phyloP scores from a whole-genome alignment of 2,797 vertebrate species.

The Gephyroberyx darwinii region DNA sequence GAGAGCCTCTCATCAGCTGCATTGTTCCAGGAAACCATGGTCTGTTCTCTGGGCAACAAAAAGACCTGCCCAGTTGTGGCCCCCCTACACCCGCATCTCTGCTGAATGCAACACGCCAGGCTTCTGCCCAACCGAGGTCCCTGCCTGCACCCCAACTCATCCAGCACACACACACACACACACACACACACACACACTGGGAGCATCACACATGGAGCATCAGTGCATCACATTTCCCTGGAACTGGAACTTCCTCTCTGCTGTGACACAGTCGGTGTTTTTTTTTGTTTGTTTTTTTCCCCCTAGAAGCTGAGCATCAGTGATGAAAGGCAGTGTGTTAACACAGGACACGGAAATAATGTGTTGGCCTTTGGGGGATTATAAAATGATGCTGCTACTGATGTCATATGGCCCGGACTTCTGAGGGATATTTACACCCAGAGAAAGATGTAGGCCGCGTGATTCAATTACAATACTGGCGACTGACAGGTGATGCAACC shows the following conservation, averaged over 20 bases:
- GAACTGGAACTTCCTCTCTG: slow-evolving; percentile 37
- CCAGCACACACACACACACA: slow-evolving; percentile 23
- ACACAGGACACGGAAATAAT: slow-evolving; percentile 62
- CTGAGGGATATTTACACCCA: slow-evolving; percentile 45
- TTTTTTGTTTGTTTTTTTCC: slow-evolving; percentile 42
- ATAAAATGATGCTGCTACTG: slow-evolving; percentile 68
- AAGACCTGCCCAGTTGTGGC: slow-evolving; percentile 67
- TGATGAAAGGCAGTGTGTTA: slow-evolving; percentile 65
- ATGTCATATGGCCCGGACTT: slow-evolving; percentile 68
- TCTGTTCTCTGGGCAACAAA: slow-evolving; percentile 81
- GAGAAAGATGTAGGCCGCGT: slow-evolving; percentile 52
- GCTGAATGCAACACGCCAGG: slow-evolving; percentile 58
- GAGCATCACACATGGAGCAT: slow-evolving; percentile 48
- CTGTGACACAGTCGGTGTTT: slow-evolving; percentile 28
- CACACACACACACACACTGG: neutral
- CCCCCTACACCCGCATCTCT: slow-evolving; percentile 61
- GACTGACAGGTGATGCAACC: slow-evolving; percentile 70
- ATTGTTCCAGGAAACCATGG: slow-evolving; percentile 88
- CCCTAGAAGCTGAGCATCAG: slow-evolving; percentile 49
- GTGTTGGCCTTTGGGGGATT: slow-evolving; percentile 46
- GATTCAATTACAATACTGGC: slow-evolving; percentile 55
- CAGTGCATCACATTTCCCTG: slow-evolving; percentile 52
- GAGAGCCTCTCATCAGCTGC: slow-evolving; percentile 86
- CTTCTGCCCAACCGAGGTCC: slow-evolving; percentile 47
- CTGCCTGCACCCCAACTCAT: slow-evolving; percentile 12